Percentiles rank a stretch among this genome's conserved stretches.
Evolutionary conservation across 1,140 invertebrate species (phyloP).

Genomic region (Cryptotermes secundus): DNA sequence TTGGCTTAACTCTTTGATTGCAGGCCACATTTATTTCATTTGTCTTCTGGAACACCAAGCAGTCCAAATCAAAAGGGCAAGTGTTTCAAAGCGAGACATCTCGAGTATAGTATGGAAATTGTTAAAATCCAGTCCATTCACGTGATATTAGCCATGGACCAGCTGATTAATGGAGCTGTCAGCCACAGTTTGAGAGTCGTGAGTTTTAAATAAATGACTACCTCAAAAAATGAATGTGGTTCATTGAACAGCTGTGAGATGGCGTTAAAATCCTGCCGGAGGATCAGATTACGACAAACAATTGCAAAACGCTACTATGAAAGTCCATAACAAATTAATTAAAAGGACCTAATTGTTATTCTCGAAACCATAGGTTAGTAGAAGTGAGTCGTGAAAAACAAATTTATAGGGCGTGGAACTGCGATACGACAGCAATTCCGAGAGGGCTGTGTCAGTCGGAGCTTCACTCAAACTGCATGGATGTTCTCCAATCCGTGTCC

Average conservation of each 20-base stretch:
- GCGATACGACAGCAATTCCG: neutral
- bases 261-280: neutral
- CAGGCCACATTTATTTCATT: no score
- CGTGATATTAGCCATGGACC: neutral
- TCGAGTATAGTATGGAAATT: no score
- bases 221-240: neutral
- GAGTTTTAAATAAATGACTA: neutral
- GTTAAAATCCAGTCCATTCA: no score
- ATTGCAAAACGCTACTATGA: neutral
- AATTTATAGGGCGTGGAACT: neutral
- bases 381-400: neutral
- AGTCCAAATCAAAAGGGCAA: no score
- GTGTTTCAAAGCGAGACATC: no score
- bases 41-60: no score
- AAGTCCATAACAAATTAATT: neutral
- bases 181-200: neutral
- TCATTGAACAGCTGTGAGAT: neutral
- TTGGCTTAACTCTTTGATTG: no score
- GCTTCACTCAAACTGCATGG: no score
- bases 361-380: neutral
- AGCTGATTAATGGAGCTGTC: neutral
- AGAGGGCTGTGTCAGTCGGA: no score
- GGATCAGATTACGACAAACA: neutral
- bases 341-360: neutral
- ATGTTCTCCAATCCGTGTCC: no score